Evolutionary conservation across 2,888 invertebrate species (phyloP), one percentile per base, ranked within the genome.

Genomic region (Nemapogon koenigi): DNA sequence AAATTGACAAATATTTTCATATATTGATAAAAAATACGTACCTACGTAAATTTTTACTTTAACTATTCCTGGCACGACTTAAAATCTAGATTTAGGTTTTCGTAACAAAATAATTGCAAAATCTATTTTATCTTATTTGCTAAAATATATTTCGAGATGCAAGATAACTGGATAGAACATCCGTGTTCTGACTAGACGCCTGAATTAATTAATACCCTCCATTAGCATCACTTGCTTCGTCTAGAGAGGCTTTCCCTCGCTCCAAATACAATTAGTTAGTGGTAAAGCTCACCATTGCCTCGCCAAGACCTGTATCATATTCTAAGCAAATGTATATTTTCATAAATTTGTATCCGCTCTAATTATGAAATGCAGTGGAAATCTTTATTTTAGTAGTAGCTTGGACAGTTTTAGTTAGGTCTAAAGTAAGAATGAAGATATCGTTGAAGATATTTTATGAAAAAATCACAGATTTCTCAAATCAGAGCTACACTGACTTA

Each of bases 131-230:
- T n/a, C n/a, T n/a, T n/a, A 19, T 33, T 33, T 19, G 14, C n/a
- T 33, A 19, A 33, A 33, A 33, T 33, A 33, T 19, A 19, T 33
- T 33, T 33, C 19, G 13, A 19, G 19, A 18, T 19, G 33, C 33
- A 19, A 33, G 33, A 19, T 33, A 33, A 33, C 19, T 33, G 33
- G 33, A 33, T 33, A 33, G 33, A 33, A 33, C 19, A 33, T 33
- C 33, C 33, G 33, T 33, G 33, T 33, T 33, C 33, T 33, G 33
- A 68, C 59, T 67, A 69, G 66, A 66, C 59, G 63, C 61, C 59
- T 52, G 62, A 60, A 65, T 69, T 75, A 75, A 75, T 75, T 70
- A 75, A 71, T 69, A 69, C 63, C 65, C 65, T 71, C 75, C 72
- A 75, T 75, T 75, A 73, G 69, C 68, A 63, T 62, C 72, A 65